phyloP scores from a whole-genome alignment of 2,888 invertebrate genomes.

The Eubasilissa splendida region DNA sequence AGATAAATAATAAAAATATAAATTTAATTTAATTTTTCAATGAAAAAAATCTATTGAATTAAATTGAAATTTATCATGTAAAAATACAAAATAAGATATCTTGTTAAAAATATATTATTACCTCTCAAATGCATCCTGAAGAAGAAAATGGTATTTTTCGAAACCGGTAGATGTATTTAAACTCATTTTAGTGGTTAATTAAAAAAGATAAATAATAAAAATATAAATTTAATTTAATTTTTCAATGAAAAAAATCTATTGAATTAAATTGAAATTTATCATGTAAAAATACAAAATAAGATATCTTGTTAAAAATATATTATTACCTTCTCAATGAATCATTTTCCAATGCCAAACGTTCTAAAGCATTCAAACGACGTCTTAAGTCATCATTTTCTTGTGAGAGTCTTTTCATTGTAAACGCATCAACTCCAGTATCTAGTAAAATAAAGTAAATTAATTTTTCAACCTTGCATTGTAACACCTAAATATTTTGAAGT shows the following conservation, averaged over 20 bases:
- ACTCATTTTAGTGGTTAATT: no score
- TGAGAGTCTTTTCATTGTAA: constrained; percentile 66
- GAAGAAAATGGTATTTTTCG: no score
- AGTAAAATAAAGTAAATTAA: neutral
- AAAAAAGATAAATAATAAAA: no score
- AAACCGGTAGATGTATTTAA: no score
- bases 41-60: no score
- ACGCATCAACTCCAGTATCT: constrained; percentile 72
- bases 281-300: neutral
- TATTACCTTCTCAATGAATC: constrained; percentile 55
- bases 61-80: neutral
- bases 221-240: no score
- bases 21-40: neutral
- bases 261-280: no score
- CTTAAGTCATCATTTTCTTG: constrained; percentile 72
- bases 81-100: neutral
- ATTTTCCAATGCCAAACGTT: constrained; percentile 73
- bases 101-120: neutral
- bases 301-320: neutral
- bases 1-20: no score
- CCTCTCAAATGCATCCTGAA: no score
- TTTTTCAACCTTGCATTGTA: no score
- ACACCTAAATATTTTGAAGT: no score
- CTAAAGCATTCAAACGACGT: constrained; percentile 68
- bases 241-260: neutral